Conservation (phyloP, 2,113 vertebrate species). For the Scatophagus argus region DNA sequence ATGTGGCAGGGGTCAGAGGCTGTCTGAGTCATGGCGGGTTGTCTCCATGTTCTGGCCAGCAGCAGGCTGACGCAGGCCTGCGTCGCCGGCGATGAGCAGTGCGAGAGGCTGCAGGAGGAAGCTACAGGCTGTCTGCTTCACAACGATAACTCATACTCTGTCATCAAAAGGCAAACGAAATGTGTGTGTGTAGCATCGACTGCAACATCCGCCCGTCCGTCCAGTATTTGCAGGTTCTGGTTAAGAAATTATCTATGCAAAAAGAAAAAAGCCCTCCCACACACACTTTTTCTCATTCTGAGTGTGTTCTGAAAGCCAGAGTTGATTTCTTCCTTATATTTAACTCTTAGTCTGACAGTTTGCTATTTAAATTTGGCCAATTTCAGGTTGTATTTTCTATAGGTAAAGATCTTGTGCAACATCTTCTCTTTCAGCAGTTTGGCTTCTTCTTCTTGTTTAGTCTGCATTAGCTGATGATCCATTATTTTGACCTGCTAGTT, state of each 20-base stretch:
- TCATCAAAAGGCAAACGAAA: neutral
- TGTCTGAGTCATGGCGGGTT: slow-evolving; percentile 31
- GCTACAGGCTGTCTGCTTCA: neutral
- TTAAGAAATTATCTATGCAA: neutral
- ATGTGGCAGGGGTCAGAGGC: slow-evolving; percentile 42
- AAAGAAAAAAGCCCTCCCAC: too few relatives aligned
- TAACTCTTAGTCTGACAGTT: neutral
- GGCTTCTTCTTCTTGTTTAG: neutral
- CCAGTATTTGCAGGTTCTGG: neutral
- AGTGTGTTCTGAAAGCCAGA: too few relatives aligned
- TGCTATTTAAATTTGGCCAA: neutral
- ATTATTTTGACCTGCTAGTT: neutral
- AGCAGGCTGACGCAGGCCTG: slow-evolving; percentile 1
- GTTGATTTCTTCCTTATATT: too few relatives aligned
- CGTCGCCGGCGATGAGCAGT: neutral
- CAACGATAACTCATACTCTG: neutral
- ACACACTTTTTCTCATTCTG: too few relatives aligned
- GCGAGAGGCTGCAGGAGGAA: neutral
- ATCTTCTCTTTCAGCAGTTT: too few relatives aligned
- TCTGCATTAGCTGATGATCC: neutral
- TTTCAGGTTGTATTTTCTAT: neutral
- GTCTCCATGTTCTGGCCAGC: slow-evolving; percentile 27
- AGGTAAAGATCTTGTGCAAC: too few relatives aligned
- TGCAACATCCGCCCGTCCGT: too few relatives aligned
- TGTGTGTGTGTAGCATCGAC: neutral